phyloP scores from a whole-genome alignment of 2,113 vertebrate species.

The Zosterops hypoxanthus region DNA sequence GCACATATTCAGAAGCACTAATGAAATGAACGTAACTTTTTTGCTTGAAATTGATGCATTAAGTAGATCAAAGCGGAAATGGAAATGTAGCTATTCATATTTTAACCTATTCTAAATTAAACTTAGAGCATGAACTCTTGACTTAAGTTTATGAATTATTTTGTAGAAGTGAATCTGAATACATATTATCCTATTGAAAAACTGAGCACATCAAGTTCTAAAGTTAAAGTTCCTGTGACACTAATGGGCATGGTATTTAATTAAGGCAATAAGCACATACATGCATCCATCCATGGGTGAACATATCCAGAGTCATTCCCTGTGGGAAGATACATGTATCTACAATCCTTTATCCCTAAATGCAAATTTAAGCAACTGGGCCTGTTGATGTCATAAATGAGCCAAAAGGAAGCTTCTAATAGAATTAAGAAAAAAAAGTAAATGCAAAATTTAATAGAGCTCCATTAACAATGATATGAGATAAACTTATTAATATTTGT shows the following conservation, averaged over 20 bases:
- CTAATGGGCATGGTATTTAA: neutral
- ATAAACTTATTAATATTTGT: neutral
- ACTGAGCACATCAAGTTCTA: neutral
- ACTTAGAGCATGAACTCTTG: neutral
- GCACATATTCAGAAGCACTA: neutral
- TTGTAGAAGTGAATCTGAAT: neutral
- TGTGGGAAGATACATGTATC: neutral
- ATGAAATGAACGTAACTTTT: neutral
- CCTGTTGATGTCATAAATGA: neutral
- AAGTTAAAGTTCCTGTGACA: neutral
- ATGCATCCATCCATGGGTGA: no score
- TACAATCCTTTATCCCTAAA: neutral
- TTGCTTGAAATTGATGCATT: neutral
- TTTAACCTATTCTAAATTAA: constrained; percentile 10
- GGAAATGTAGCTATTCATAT: neutral
- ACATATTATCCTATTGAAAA: neutral
- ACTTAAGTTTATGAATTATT: neutral
- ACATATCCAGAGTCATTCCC: neutral
- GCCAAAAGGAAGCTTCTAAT: neutral
- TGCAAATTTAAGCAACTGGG: neutral
- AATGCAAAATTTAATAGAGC: neutral
- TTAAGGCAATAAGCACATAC: neutral
- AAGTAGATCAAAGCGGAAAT: neutral
- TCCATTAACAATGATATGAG: neutral
- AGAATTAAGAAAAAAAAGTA: neutral